phyloP scores from a whole-genome alignment of 2,888 invertebrate species.

The Lobophora halterata region DNA sequence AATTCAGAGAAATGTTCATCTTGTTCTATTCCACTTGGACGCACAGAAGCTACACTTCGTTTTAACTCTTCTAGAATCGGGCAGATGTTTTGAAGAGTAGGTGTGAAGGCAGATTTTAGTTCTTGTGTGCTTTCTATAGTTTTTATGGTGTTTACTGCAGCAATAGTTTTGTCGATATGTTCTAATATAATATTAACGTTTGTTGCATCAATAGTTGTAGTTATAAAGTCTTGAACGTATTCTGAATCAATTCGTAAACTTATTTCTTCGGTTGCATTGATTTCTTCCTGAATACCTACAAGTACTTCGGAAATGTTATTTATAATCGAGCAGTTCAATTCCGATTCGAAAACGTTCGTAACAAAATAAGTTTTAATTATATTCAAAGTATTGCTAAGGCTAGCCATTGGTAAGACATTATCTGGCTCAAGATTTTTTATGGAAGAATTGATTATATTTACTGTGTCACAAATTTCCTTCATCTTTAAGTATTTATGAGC shows the following conservation, averaged over 20 bases:
- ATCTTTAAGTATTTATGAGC: slow-evolving; percentile 61
- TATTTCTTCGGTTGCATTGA: slow-evolving; percentile 56
- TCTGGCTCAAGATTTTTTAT: slow-evolving; percentile 56
- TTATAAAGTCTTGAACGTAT: slow-evolving; percentile 46
- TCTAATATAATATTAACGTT: slow-evolving; percentile 54
- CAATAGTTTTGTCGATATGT: slow-evolving; percentile 61
- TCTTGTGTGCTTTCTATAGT: slow-evolving; percentile 47
- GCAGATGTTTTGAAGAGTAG: slow-evolving; percentile 52
- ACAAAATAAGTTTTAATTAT: slow-evolving; percentile 58
- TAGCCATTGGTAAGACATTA: slow-evolving; percentile 50
- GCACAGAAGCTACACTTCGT: slow-evolving; percentile 53
- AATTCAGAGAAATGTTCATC: slow-evolving; percentile 55
- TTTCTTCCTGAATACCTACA: slow-evolving; percentile 53
- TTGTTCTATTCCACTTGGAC: slow-evolving; percentile 35
- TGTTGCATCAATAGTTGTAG: slow-evolving; percentile 28
- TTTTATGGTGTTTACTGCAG: slow-evolving; percentile 53
- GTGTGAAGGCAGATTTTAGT: slow-evolving; percentile 38
- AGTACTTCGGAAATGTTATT: slow-evolving; percentile 52
- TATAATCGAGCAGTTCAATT: slow-evolving; percentile 56
- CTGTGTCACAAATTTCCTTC: slow-evolving; percentile 63
- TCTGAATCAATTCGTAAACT: slow-evolving; percentile 55
- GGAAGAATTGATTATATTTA: slow-evolving; percentile 57
- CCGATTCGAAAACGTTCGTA: slow-evolving; percentile 54
- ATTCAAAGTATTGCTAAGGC: slow-evolving; percentile 57
- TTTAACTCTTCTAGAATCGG: slow-evolving; percentile 65